Base-by-base conservation (phyloP, 2,797 vertebrate species). In the Siniperca obscura region DNA sequence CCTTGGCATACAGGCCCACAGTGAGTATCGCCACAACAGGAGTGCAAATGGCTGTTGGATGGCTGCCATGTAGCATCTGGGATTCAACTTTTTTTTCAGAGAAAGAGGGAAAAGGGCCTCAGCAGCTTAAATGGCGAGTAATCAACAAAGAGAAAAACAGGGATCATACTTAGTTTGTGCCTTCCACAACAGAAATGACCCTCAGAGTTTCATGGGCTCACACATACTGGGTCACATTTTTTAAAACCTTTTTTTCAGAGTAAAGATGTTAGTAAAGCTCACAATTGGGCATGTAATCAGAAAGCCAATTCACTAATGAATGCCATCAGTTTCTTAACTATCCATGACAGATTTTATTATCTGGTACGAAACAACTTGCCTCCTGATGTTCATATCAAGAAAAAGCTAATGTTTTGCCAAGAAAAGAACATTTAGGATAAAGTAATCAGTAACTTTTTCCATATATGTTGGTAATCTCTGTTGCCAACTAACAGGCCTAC, bases 31-130 rank as follows among this genome's bases (percentile, higher is more conserved):
- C 68, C 79, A 86, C 78, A 62, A 85, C 87, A 82, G 60, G 82
- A 81, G 80, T 19, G 85, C 83, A 85, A 90, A 86, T 80, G 85
- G 69, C 53, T 86, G 55, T 78, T 91, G 89, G 89, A 82, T 3
- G 44, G 57, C 56, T 78, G 90, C 91, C 89, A 89, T 22, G 67
- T 8, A 81, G 76, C 86, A 82, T 89, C 75, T 88, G 87, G 82
- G 77, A 81, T 75, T 86, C 48, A 50, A 79, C 52, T 56, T 66
- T 78, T 70, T 56, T 64, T 73, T 40, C 10, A 56, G 19, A 71
- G 46, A 34, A 36, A 64, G 34, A 72, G 60, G 19, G 36, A 57
- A 78, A 74, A 10, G n/a, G 64, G 78, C 71, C 48, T 59, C 65
- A 30, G 48, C 60, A 11, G 72, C 56, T 82, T 61, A n/a, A 83